Base-by-base conservation (phyloP, 2,797 vertebrate species). In the Echeneis naucrates region DNA sequence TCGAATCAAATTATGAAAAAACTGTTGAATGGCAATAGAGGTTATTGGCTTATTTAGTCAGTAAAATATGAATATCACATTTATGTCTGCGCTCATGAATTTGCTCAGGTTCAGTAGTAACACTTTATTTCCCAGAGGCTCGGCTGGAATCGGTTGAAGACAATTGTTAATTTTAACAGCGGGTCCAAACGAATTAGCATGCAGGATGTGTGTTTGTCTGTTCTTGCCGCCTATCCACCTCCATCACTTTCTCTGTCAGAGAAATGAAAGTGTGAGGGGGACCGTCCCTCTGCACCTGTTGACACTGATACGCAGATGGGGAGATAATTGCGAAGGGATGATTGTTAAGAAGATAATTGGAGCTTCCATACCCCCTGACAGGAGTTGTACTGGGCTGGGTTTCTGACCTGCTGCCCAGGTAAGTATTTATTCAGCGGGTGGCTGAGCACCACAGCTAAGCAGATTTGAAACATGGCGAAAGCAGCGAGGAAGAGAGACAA, bases 301-400 rank as follows among this genome's bases (percentile, higher is more conserved):
- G 54, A 83, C 84, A 75, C 78, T 56, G 85, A 86, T 73, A 77
- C 77, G 21, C 90, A 91, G 91, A 92, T 89, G 89, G 91, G 79
- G 75, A 77, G 89, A 89, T 92, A 90, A 92, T 91, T 92, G 87
- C 69, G 33, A 71, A 72, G 88, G 89, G 86, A 87, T 76, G 79
- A 90, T 86, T 84, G 84, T 84, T 86, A 91, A 90, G 87, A 76
- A 81, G 87, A 89, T 91, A 92, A 92, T 93, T 91, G 87, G 84
- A 87, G 81, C 87, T 89, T 88, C 79, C 68, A 35, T 81, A 79
- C 87, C 81, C 84, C 89, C 83, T 78, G 85, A 87, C 85, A 86
- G 85, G 84, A 83, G 75, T 30, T 80, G 83, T 83, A 89, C 83
- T 77, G 84, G 78, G 77, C 86, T 72, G 48, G 75, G 81, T 80